Percentiles rank a stretch among this genome's conserved stretches.
Evolutionary conservation across 2,113 vertebrate species (phyloP).

Genomic region (Chelonoidis abingdonii): DNA sequence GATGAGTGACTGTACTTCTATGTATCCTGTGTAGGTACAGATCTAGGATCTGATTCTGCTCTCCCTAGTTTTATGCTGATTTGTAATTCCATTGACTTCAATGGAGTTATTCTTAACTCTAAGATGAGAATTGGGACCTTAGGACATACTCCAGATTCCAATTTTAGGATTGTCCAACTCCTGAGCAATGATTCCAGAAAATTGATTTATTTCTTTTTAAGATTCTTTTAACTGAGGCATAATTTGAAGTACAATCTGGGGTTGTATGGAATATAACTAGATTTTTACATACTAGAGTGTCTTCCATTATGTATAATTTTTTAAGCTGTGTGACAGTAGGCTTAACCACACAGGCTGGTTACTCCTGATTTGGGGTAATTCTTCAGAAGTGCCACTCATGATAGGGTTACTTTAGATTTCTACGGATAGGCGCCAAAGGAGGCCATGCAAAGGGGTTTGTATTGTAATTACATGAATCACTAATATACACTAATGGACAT

Average conservation of each 20-base stretch:
- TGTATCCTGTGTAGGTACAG: constrained; percentile 34
- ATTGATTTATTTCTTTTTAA: neutral
- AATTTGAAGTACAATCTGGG: neutral
- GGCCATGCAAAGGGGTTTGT: neutral
- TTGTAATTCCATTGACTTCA: constrained; percentile 54
- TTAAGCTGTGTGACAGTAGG: neutral
- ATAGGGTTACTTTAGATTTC: neutral
- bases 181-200: constrained; percentile 12
- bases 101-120: constrained; percentile 22
- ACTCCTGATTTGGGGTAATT: neutral
- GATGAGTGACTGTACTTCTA: neutral
- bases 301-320: no score
- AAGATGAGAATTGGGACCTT: constrained; percentile 17
- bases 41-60: constrained; percentile 30
- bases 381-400: no score
- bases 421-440: neutral
- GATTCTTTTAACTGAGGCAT: neutral
- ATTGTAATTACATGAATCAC: neutral
- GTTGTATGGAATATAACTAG: neutral
- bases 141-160: constrained; percentile 17
- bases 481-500: neutral
- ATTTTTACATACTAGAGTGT: neutral
- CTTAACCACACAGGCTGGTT: neutral
- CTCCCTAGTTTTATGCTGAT: constrained; percentile 40
- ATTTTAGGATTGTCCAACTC: constrained; percentile 34